Evolutionary conservation across 2,113 vertebrate genomes (phyloP), one percentile per base, ranked within the genome.

Genomic region (Marcusenius ussheri): DNA sequence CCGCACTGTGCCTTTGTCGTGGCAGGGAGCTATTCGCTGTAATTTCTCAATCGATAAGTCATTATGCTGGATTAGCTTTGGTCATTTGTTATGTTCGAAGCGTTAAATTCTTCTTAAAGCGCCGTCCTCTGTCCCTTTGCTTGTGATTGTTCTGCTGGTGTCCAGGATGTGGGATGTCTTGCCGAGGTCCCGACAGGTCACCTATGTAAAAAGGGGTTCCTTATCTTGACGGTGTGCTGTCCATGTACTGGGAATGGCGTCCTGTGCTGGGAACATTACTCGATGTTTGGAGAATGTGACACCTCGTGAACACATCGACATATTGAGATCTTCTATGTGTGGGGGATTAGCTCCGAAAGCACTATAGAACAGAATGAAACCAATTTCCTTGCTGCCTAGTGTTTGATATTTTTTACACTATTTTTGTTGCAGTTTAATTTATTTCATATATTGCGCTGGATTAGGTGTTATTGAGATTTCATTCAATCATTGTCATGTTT

Each of bases 31-130:
- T 58, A 86, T 49, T 90, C 74, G 80, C 88, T 87, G 58, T 53
- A 5, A 90, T 93, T 91, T 91, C 49, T 62, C 53, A 91, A 91
- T 93, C 91, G 77, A 83, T 91, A 93, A 49, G 53, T 90, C 42
- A 90, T 90, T 91, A 92, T 51, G n/a, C 53, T 15, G 62, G 83
- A 74, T n/a, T n/a, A 62, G 47, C 17, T 56, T 45, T 90, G 51
- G 77, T 83, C n/a, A 89, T 88, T 89, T 90, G 31, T 83, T 90
- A 56, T 88, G 45, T 86, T 50, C 50, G n/a, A 86, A 50, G 46
- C 24, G 11, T 74, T 90, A 88, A 47, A 47, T 85, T 85, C 83
- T 85, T 39, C 39, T 80, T 42, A 17, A 80, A 2, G n/a, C 31
- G 0, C 1, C 15, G 5, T 17, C 51, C 51, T 90, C 89, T 27